A percentile compares a stretch with the other conserved stretches of the same genome.
These are phyloP conservation scores for Heterocephalus glaber DNA, from an alignment of 2,113 vertebrate species.

Conservation along the genomic window DNA sequence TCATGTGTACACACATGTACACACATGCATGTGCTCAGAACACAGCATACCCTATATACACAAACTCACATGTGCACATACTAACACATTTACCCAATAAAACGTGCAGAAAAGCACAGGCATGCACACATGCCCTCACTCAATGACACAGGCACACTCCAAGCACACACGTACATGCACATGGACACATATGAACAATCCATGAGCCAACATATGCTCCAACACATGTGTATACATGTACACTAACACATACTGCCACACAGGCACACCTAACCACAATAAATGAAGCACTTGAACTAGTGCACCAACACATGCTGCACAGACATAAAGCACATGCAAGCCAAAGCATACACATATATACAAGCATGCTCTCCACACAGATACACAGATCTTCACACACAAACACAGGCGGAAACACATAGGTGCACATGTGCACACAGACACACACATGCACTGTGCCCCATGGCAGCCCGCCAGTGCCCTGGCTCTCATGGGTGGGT, in stretches of 20 bases:
- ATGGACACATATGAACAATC: neutral
- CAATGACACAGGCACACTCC: neutral
- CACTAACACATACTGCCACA: too few relatives aligned
- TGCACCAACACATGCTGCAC: too few relatives aligned
- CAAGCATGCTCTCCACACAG: neutral
- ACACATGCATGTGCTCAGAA: too few relatives aligned
- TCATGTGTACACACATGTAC: neutral
- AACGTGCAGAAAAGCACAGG: neutral
- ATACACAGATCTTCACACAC: neutral
- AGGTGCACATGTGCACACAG: neutral
- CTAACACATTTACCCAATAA: neutral
- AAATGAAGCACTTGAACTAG: neutral
- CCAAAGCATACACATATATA: too few relatives aligned
- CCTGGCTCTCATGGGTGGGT: neutral
- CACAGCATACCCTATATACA: too few relatives aligned
- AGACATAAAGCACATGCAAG: too few relatives aligned
- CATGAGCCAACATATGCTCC: neutral
- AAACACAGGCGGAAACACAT: neutral
- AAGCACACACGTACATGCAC: too few relatives aligned
- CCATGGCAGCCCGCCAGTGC: rapidly evolving
- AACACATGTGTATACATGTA: neutral
- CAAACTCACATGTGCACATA: neutral
- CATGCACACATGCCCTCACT: neutral
- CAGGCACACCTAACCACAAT: neutral
- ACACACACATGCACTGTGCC: rapidly evolving